These are phyloP conservation scores for Eupithecia abbreviata DNA, from an alignment of 2,888 invertebrate species.

Conservation along the genomic window DNA sequence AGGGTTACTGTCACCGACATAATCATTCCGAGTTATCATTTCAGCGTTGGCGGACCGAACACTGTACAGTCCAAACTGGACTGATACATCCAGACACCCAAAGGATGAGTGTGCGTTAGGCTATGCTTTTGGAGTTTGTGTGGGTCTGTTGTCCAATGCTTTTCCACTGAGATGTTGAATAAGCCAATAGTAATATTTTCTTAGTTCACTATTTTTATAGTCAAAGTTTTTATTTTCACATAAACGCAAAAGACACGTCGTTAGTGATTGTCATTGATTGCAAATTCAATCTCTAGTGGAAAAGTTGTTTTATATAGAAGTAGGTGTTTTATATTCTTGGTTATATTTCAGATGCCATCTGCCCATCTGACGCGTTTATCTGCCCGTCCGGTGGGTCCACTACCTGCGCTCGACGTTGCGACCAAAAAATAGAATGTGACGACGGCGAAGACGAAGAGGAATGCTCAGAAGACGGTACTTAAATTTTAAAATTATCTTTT, in stretches of 20 bases:
- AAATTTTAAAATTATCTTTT: not conserved
- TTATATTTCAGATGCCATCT: conserved; percentile 50
- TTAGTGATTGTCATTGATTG: not conserved
- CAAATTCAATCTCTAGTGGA: not conserved
- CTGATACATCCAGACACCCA: not conserved
- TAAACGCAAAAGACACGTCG: not conserved
- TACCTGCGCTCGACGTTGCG: conserved; percentile 67
- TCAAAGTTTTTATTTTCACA: not conserved
- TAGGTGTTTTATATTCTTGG: not conserved
- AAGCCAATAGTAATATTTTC: not conserved
- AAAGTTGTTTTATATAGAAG: not conserved
- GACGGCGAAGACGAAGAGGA: conserved; percentile 86
- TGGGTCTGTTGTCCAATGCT: not conserved
- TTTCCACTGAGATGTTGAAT: not conserved
- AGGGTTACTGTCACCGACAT: not conserved
- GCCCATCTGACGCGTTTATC: conserved; percentile 56
- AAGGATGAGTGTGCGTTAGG: not conserved
- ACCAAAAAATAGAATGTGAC: conserved; percentile 79
- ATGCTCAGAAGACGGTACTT: conserved; percentile 66
- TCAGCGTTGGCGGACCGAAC: not conserved
- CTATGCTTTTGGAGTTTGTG: conserved; percentile 8
- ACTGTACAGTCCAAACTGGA: not conserved
- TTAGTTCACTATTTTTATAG: not conserved
- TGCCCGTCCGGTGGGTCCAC: conserved; percentile 55
- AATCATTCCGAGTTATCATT: not conserved